Evolutionary conservation across 2,113 vertebrate genomes (phyloP).

Genomic region (Scomber scombrus): DNA sequence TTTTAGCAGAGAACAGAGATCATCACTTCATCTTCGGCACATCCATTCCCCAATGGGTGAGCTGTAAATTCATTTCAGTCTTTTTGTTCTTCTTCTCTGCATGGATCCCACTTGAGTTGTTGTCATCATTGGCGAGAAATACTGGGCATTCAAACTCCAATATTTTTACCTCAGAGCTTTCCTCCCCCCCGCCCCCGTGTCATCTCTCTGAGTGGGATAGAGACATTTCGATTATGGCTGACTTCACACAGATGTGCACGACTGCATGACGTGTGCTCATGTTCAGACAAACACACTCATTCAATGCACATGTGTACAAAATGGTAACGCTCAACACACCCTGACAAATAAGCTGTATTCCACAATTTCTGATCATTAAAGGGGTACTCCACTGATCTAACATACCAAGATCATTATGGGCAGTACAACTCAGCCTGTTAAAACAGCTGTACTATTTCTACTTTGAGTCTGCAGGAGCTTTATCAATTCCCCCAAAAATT

Average conservation of each 20-base stretch:
- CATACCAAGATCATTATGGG: background rate
- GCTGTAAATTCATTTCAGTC: constrained; percentile 61
- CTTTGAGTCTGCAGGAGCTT: background rate
- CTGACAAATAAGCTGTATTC: background rate
- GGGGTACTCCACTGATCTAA: too few species aligned
- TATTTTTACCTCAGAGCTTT: constrained; percentile 33
- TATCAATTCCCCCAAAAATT: too few species aligned
- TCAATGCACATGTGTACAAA: constrained; percentile 7
- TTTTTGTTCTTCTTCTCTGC: constrained; percentile 63
- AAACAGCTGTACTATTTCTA: background rate
- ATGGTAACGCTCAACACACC: background rate
- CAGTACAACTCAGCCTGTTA: background rate
- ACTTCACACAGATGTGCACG: constrained; percentile 39
- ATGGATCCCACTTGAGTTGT: constrained; percentile 48
- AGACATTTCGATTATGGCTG: background rate
- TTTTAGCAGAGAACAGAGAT: constrained; percentile 69
- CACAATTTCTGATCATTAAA: background rate
- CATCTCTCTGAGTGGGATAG: constrained; percentile 16
- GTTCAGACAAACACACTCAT: constrained; percentile 4
- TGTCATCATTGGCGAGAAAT: constrained; percentile 48
- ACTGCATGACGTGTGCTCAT: background rate
- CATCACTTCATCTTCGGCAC: constrained; percentile 70
- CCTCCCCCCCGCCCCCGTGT: constrained; percentile 22
- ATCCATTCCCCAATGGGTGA: constrained; percentile 45
- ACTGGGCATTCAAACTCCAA: constrained; percentile 14